These are phyloP conservation scores for Dreissena polymorpha DNA, from an alignment of 1,140 invertebrate species.

Conservation along the genomic window DNA sequence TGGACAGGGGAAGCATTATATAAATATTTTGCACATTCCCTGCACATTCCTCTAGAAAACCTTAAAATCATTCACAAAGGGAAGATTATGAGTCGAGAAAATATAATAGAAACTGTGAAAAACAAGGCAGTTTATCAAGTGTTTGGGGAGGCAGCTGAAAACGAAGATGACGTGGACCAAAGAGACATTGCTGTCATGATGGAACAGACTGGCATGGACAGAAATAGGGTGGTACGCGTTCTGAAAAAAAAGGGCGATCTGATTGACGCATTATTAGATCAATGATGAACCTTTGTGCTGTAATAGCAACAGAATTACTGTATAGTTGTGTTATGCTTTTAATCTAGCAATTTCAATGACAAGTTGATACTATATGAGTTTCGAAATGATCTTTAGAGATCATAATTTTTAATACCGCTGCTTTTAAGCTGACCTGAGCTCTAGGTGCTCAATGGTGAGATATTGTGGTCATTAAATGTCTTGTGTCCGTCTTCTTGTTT, in stretches of 20 bases:
- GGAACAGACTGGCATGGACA: constrained; percentile 65
- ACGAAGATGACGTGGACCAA: constrained; percentile 64
- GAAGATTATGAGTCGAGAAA: constrained; percentile 60
- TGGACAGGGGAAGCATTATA: constrained; percentile 65
- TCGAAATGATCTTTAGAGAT: neutral
- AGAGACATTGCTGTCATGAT: constrained; percentile 71
- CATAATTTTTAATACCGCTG: too few species aligned
- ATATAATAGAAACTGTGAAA: constrained; percentile 54
- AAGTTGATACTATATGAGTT: neutral
- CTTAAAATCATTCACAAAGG: constrained; percentile 73
- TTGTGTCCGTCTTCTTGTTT: too few species aligned
- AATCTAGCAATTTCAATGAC: neutral
- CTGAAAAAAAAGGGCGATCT: constrained; percentile 84
- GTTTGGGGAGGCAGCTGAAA: constrained; percentile 68
- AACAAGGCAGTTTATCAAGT: constrained; percentile 70
- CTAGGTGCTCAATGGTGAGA: too few species aligned
- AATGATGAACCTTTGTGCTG: constrained; percentile 48
- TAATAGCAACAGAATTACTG: neutral
- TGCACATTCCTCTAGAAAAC: constrained; percentile 65
- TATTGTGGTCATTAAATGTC: too few species aligned
- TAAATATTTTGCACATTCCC: constrained; percentile 57
- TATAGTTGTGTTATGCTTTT: neutral
- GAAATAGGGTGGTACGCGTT: constrained; percentile 67
- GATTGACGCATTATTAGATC: constrained; percentile 72
- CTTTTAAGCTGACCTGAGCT: too few species aligned